Evolutionary conservation across 2,888 invertebrate species (phyloP), one percentile per base, ranked within the genome.

Genomic region (Eristalis arbustorum): DNA sequence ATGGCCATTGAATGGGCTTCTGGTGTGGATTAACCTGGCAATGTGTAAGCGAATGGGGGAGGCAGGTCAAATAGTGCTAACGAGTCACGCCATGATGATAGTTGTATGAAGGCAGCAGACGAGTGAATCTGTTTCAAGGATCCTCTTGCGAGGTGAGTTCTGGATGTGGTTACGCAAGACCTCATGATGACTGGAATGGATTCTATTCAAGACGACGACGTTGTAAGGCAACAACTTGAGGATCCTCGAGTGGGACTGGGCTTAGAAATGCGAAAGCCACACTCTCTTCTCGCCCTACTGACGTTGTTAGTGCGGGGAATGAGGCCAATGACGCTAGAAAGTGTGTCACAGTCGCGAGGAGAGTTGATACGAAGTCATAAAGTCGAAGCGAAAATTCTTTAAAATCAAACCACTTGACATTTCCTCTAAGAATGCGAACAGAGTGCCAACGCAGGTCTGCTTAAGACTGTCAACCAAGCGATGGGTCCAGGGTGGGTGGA

Each of bases 1-100:
- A 28, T 62, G 71, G 57, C n/a, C 6, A 57, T 22, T 71, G 40
- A 71, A 71, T 61, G 61, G 57, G 34, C n/a, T 59, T n/a, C 14
- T 37, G 37, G 11, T n/a, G 37, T 22, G 22, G 22, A 59, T 59
- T 59, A 59, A 59, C 59, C 25, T 59, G 59, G 23, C 25, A 25
- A 59, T 23, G 6, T 23, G 13, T 23, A 10, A 59, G 59, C 13
- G 59, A 49, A 49, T 49, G 49, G 1, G 18, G 49, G 8, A 18
- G 18, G 6, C 49, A 49, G 49, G 49, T 49, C 18, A 49, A 18
- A 18, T n/a, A 42, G 42, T 18, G 59, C 10, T 25, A 25, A 14
- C 6, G 59, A 31, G 31, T 31, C 22, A 59, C 13, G 59, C 23
- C 25, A 2, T 1, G 23, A 23, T 23, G 23, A 10, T 56, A 18